Evolutionary conservation across 2,888 invertebrate genomes (phyloP).

Genomic region (Drosophila siamana): DNA sequence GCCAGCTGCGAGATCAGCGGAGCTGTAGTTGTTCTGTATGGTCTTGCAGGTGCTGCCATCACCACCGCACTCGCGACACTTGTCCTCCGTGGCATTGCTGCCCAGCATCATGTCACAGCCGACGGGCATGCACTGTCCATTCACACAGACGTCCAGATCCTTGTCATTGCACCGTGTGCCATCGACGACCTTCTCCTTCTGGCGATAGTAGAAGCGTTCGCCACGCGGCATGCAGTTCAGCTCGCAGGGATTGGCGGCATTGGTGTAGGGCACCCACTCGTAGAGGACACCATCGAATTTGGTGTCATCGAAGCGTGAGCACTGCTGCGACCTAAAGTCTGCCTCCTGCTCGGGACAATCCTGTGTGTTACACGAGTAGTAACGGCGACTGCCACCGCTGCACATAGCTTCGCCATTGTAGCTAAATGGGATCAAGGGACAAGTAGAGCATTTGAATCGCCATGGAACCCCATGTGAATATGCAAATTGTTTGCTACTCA

Average conservation of each 20-base stretch:
- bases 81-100: slow-evolving; percentile 93
- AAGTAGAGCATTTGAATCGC: no score
- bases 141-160: slow-evolving; percentile 96
- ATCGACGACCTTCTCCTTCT: slow-evolving; percentile 92
- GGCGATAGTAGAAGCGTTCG: slow-evolving; percentile 95
- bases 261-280: slow-evolving; percentile 95
- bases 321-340: slow-evolving; percentile 96
- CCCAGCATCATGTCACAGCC: slow-evolving; percentile 98
- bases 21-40: slow-evolving; percentile 89
- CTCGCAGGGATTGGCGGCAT: slow-evolving; percentile 95
- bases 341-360: slow-evolving; percentile 91
- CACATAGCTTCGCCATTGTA: slow-evolving; percentile 89
- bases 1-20: slow-evolving; percentile 91
- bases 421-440: no score
- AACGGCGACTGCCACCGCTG: slow-evolving; percentile 92
- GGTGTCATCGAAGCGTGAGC: slow-evolving; percentile 92
- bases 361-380: slow-evolving; percentile 96
- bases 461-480: neutral
- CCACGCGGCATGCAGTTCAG: slow-evolving; percentile 97
- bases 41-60: slow-evolving; percentile 95
- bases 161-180: slow-evolving; percentile 94
- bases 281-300: slow-evolving; percentile 93
- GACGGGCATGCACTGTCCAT: slow-evolving; percentile 96
- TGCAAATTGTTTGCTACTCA: slow-evolving; percentile 78
- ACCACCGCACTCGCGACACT: slow-evolving; percentile 96